phyloP scores from a whole-genome alignment of 1,140 invertebrate species.

The Temnothorax nylanderi region DNA sequence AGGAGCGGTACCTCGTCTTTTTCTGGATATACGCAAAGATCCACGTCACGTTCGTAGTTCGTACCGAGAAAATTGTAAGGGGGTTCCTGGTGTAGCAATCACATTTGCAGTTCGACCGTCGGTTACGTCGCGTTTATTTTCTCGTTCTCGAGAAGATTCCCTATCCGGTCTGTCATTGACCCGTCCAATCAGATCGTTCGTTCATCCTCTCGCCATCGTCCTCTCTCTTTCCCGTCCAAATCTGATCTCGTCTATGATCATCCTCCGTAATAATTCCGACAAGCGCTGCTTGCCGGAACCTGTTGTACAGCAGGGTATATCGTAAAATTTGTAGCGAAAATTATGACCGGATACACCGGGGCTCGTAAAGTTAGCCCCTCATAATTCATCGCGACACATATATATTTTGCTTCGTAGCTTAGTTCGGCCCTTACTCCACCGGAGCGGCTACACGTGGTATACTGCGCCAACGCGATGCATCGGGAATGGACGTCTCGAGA shows the following conservation, averaged over 20 bases:
- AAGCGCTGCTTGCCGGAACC: too few species aligned
- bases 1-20: neutral
- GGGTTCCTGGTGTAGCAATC: neutral
- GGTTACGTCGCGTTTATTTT: conserved; percentile 26
- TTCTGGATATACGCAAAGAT: neutral
- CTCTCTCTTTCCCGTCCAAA: neutral
- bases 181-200: neutral
- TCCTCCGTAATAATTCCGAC: conserved; percentile 26
- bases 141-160: neutral
- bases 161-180: neutral
- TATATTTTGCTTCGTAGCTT: conserved; percentile 47
- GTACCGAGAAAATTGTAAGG: conserved; percentile 24
- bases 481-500: conserved; percentile 54
- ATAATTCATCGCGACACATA: conserved; percentile 63
- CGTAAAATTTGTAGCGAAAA: conserved; percentile 47
- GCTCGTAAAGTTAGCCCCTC: conserved; percentile 39
- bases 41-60: conserved; percentile 1
- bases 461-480: conserved; percentile 20
- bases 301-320: neutral
- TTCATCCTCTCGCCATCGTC: neutral
- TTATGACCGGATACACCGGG: conserved; percentile 27
- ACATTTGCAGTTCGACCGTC: conserved; percentile 8
- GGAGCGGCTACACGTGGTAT: conserved; percentile 29
- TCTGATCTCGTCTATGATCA: neutral
- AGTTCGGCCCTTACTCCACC: conserved; percentile 50